Percentiles rank a stretch among this genome's conserved stretches.
Evolutionary conservation across 2,113 vertebrate species (phyloP).

Genomic region (Hydrochoerus hydrochaeris): DNA sequence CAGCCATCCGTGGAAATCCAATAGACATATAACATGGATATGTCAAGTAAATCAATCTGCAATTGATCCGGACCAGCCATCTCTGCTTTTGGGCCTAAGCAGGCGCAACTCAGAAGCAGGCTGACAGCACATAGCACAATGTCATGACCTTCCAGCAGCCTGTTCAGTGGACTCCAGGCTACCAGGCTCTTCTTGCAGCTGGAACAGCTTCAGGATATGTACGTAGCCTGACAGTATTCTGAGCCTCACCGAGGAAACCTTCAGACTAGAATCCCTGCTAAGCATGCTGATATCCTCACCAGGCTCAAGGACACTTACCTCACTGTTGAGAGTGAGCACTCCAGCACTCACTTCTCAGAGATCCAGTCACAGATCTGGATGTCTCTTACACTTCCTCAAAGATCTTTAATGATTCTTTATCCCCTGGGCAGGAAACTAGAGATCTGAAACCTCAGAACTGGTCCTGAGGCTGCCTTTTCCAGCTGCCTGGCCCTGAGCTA

Average conservation of each 20-base stretch:
- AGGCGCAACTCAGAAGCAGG: conserved; percentile 14
- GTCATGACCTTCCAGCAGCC: conserved; percentile 34
- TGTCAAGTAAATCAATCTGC: conserved; percentile 77
- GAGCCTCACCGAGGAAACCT: neutral
- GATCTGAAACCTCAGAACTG: neutral
- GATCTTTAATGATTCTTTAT: neutral
- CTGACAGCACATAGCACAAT: neutral
- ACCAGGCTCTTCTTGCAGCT: neutral
- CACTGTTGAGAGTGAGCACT: neutral
- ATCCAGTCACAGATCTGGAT: neutral
- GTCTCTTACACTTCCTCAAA: neutral
- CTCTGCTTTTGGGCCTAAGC: conserved; percentile 4
- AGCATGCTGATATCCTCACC: neutral
- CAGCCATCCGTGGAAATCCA: conserved; percentile 75
- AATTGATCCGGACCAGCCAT: conserved; percentile 53
- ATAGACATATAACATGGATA: conserved; percentile 61
- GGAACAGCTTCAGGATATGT: neutral
- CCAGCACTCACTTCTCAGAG: neutral
- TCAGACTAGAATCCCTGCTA: neutral
- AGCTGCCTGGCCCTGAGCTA: neutral
- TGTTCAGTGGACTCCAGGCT: neutral
- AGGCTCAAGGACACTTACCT: neutral
- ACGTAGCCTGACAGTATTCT: neutral
- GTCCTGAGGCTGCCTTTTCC: neutral
- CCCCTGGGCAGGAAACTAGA: neutral